These are phyloP conservation scores for Hydrocynus forskahlii DNA, from an alignment of 2,797 vertebrate species.

Conservation along the genomic window DNA sequence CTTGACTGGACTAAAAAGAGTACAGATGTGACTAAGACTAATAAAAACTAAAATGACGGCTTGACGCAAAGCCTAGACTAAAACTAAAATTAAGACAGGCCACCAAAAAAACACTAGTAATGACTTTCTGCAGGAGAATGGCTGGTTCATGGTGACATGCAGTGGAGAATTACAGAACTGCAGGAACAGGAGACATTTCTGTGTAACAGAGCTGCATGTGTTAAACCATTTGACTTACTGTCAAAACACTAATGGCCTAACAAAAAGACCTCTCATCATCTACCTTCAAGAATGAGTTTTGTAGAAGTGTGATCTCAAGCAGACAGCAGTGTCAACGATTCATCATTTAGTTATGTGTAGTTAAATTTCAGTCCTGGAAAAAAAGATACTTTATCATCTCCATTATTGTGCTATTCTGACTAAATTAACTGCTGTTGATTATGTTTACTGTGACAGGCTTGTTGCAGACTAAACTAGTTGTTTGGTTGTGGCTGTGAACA, in stretches of 20 bases:
- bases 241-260: not conserved
- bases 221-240: not conserved
- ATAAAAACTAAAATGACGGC: too few species aligned
- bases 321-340: not conserved
- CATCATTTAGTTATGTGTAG: not conserved
- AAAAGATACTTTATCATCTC: not conserved
- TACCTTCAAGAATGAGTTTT: not conserved
- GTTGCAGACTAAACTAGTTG: not conserved
- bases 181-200: not conserved
- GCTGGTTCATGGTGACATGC: not conserved
- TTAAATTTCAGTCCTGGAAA: not conserved
- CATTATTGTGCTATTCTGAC: too few species aligned
- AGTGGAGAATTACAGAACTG: conserved; percentile 6
- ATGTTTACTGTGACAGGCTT: not conserved
- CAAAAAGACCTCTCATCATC: not conserved
- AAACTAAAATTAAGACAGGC: too few species aligned
- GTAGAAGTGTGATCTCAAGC: not conserved
- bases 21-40: too few species aligned
- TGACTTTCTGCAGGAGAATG: not conserved
- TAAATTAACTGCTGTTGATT: too few species aligned
- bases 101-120: not conserved
- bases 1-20: too few species aligned
- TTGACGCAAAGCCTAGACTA: too few species aligned
- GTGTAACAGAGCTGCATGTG: not conserved
- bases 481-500: conserved; percentile 2